Evolutionary conservation across 2,113 vertebrate species (phyloP), one percentile per base, ranked within the genome.

Genomic region (Apeltes quadracus): DNA sequence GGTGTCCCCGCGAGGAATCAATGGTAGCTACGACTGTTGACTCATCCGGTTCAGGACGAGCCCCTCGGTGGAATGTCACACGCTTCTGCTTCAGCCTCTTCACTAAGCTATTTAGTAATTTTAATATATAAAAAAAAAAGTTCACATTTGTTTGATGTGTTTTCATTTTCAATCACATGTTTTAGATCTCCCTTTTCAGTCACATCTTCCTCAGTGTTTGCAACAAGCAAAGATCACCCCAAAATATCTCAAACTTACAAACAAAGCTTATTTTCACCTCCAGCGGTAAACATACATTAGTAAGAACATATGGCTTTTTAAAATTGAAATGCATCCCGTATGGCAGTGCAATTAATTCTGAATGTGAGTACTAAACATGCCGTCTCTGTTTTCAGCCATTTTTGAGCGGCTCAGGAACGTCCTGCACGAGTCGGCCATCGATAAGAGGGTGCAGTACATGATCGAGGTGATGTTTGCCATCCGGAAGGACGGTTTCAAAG

Each of bases 391-490:
- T 64, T 1, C 88, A 98, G 98, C 98, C 74, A 99, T 99, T 87
- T 99, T 99, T 85, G 98, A 99, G 88, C 96, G 98, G 20, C 95
- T 99, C 84, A 94, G 98, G 55, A 98, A 99, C 78, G 95, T 99
- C 85, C 95, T 99, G 11, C 97, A 99, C 0, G 97, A 99, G 79
- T 99, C 98, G 1, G 93, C 98, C 91, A 97, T 99, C 2, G 98
- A 99, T 82, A 98, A 99, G 89, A 95, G 98, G 32, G 97, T 99
- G 67, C 98, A 98, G 84, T 99, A 99, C 90, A 99, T 99, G 98
- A 98, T 99, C 51, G 98, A 99, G 90, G 98, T 99, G 63, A 98
- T 99, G 97, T 99, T 99, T 82, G 98, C 98, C 63, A 98, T 99
- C 69, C 91, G 98, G 48, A 99, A 99, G 69, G 98, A 99, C 77